Percentiles rank a stretch among this genome's conserved stretches.
Evolutionary conservation across 2,888 invertebrate genomes (phyloP).

Genomic region (Metellina segmentata): DNA sequence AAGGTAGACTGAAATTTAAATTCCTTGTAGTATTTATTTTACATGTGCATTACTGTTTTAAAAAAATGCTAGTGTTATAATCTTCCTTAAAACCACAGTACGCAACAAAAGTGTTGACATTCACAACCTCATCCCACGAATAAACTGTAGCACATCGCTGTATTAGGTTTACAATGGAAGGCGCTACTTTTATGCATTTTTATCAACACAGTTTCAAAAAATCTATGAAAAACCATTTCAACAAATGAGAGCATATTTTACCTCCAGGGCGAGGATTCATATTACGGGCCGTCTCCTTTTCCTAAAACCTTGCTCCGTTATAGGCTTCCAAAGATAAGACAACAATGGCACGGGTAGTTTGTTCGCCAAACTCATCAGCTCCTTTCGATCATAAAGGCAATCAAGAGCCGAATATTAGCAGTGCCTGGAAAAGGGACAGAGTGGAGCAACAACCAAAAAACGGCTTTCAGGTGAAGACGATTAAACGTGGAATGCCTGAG

Average conservation of each 20-base stretch:
- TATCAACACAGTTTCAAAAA: neutral
- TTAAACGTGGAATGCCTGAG: slow-evolving; percentile 31
- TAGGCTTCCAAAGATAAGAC: slow-evolving; percentile 31
- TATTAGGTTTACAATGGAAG: neutral
- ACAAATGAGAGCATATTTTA: slow-evolving; percentile 9
- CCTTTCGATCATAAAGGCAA: slow-evolving; percentile 36
- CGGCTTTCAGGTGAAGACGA: slow-evolving; percentile 15
- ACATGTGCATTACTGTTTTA: too few species aligned
- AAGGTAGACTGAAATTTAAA: too few species aligned
- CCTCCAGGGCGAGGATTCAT: slow-evolving; percentile 11
- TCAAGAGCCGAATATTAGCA: slow-evolving; percentile 48
- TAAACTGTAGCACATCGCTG: too few species aligned
- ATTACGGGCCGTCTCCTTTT: slow-evolving; percentile 17
- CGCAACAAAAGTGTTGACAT: too few species aligned
- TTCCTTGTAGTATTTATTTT: too few species aligned
- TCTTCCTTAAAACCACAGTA: too few species aligned
- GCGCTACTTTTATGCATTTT: neutral
- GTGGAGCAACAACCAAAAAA: neutral
- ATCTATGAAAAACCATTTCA: slow-evolving; percentile 21
- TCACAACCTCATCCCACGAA: too few species aligned
- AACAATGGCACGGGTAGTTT: neutral
- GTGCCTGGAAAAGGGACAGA: neutral
- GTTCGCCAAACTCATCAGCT: neutral
- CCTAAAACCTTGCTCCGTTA: neutral
- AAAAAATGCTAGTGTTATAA: too few species aligned